Conservation (phyloP, 2,797 vertebrate species). For the Notamacropus eugenii region DNA sequence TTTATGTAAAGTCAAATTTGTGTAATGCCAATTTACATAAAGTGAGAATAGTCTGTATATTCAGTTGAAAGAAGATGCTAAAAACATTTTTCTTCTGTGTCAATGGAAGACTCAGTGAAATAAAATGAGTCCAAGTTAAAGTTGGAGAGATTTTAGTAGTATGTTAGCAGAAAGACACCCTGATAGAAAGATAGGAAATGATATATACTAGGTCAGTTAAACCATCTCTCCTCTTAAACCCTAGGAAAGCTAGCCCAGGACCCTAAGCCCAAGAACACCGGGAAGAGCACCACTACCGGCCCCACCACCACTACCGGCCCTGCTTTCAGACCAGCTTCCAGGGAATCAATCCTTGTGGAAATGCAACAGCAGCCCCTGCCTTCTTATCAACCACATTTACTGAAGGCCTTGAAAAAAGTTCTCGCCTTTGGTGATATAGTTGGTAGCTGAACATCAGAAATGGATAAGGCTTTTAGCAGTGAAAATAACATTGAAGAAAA, state of each 20-base stretch:
- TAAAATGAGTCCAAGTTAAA: slow-evolving; percentile 10
- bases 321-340: not conserved
- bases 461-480: not conserved
- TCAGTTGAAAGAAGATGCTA: not conserved
- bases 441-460: not conserved
- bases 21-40: not conserved
- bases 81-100: not conserved
- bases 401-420: not conserved
- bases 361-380: not conserved
- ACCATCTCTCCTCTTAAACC: not conserved
- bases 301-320: not conserved
- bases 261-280: not conserved
- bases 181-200: not conserved
- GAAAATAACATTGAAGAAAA: not conserved
- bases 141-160: not conserved
- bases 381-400: not conserved
- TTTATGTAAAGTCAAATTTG: not conserved
- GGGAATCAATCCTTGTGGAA: not conserved
- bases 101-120: not conserved
- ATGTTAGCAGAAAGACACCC: not conserved
- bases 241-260: not conserved
- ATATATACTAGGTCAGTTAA: not conserved
- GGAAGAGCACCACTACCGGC: not conserved
- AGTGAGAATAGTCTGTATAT: not conserved
- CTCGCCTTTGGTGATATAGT: not conserved